Conservation (phyloP, 2,797 vertebrate species). For the Lycodopsis pacificus region DNA sequence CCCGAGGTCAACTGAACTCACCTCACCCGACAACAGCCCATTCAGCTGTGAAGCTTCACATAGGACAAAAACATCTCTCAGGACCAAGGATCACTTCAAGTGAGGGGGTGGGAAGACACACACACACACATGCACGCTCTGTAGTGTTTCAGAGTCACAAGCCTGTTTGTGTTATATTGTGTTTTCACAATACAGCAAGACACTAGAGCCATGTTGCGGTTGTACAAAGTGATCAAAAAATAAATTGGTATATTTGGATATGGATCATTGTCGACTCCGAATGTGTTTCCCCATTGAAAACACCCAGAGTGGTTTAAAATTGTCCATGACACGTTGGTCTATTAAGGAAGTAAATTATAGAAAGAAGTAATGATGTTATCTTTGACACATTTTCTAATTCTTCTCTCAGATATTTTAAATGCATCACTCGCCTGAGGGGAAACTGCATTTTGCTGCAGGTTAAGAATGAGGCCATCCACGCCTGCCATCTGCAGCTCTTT, state of each 20-base stretch:
- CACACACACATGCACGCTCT: slow-evolving; percentile 18
- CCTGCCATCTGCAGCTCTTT: slow-evolving; percentile 35
- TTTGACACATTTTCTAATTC: slow-evolving; percentile 51
- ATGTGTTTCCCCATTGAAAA: slow-evolving; percentile 9
- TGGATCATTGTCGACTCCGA: neutral
- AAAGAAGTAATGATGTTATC: slow-evolving; percentile 46
- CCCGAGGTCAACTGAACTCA: slow-evolving; percentile 80
- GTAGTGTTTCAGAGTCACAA: slow-evolving; percentile 47
- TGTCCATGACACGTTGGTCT: neutral
- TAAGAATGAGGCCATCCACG: slow-evolving; percentile 40
- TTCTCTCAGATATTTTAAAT: slow-evolving; percentile 41
- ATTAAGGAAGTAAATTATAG: slow-evolving; percentile 48
- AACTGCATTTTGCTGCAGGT: slow-evolving; percentile 51
- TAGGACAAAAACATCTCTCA: slow-evolving; percentile 75
- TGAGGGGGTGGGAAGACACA: slow-evolving; percentile 57
- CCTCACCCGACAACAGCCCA: slow-evolving; percentile 72
- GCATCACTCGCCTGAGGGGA: slow-evolving; percentile 18
- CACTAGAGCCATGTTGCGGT: neutral
- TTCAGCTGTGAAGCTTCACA: slow-evolving; percentile 77
- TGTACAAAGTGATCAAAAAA: neutral
- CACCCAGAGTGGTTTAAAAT: slow-evolving; percentile 6
- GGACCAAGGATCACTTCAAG: slow-evolving; percentile 60
- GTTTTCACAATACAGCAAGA: slow-evolving; percentile 13
- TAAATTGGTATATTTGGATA: neutral
- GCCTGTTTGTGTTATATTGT: slow-evolving; percentile 36